A percentile compares a stretch with the other conserved stretches of the same genome.
These are phyloP conservation scores for Drosophila lutescens DNA, from an alignment of 2,888 invertebrate genomes.

Conservation along the genomic window DNA sequence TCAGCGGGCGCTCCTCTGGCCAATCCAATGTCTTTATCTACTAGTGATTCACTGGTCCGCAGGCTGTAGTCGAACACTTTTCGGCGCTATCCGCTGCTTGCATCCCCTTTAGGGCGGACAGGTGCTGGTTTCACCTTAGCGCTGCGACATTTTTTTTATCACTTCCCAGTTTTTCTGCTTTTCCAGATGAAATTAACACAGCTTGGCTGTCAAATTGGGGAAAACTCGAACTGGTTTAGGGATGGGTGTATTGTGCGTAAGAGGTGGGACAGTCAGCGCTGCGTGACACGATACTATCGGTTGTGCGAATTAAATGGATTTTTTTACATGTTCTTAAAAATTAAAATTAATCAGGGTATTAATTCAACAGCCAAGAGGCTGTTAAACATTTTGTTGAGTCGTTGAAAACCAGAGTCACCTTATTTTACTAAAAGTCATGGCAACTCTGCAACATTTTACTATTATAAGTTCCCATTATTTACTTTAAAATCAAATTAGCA, in stretches of 20 bases:
- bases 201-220: slow-evolving; percentile 13
- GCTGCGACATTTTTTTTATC: slow-evolving; percentile 33
- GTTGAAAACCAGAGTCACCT: too few relatives aligned
- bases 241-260: slow-evolving; percentile 5
- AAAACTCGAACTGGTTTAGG: slow-evolving; percentile 15
- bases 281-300: slow-evolving; percentile 4
- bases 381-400: too few relatives aligned
- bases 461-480: too few relatives aligned
- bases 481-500: too few relatives aligned
- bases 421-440: too few relatives aligned
- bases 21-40: slow-evolving; percentile 19
- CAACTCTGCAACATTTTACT: too few relatives aligned
- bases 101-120: slow-evolving; percentile 29
- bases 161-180: slow-evolving; percentile 23
- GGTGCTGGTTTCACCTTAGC: slow-evolving; percentile 20
- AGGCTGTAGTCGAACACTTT: slow-evolving; percentile 2
- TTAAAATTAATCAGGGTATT: too few relatives aligned
- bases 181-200: slow-evolving; percentile 17
- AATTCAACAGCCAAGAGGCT: too few relatives aligned
- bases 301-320: neutral
- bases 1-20: slow-evolving; percentile 1
- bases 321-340: too few relatives aligned
- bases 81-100: slow-evolving; percentile 7
- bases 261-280: neutral
- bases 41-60: slow-evolving; percentile 35